Evolutionary conservation across 2,888 invertebrate genomes (phyloP).

Genomic region (Monoplex corrugatus): DNA sequence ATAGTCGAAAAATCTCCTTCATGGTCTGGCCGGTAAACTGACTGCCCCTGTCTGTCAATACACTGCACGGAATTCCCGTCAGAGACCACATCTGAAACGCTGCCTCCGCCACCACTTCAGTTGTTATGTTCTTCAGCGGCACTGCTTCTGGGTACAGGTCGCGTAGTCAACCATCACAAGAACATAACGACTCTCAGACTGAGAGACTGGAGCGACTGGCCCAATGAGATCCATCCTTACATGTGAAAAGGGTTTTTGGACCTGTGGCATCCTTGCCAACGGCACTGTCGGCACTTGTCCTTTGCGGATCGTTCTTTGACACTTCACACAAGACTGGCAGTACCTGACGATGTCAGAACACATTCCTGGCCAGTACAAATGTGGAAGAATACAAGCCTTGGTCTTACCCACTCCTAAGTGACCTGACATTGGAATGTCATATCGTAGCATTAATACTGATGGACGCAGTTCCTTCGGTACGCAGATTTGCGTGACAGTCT

Average conservation of each 20-base stretch:
- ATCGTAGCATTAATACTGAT: not conserved
- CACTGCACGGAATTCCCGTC: not conserved
- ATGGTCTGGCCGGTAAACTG: not conserved
- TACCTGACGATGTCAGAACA: constrained; percentile 49
- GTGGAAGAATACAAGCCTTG: not conserved
- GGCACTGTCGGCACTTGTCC: constrained; percentile 42
- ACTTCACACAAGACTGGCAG: constrained; percentile 55
- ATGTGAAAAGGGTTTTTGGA: constrained; percentile 56
- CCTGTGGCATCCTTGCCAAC: constrained; percentile 48
- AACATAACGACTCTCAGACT: constrained; percentile 59
- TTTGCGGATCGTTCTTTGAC: constrained; percentile 51
- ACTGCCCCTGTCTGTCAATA: not conserved
- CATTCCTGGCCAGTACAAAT: constrained; percentile 55
- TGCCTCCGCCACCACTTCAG: not conserved
- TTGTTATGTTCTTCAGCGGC: constrained; percentile 37
- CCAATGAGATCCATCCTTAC: constrained; percentile 58
- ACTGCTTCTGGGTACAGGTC: constrained; percentile 63
- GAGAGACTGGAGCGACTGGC: constrained; percentile 55
- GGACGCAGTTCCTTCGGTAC: not conserved
- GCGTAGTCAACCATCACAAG: constrained; percentile 60
- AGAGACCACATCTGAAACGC: not conserved
- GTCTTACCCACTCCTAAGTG: constrained; percentile 39
- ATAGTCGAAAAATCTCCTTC: not conserved
- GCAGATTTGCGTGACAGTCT: not conserved
- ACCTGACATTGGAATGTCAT: constrained; percentile 42